A percentile compares a stretch with the other conserved stretches of the same genome.
Conservation (phyloP, 2,797 vertebrate species). For the Dipus sagitta region DNA sequence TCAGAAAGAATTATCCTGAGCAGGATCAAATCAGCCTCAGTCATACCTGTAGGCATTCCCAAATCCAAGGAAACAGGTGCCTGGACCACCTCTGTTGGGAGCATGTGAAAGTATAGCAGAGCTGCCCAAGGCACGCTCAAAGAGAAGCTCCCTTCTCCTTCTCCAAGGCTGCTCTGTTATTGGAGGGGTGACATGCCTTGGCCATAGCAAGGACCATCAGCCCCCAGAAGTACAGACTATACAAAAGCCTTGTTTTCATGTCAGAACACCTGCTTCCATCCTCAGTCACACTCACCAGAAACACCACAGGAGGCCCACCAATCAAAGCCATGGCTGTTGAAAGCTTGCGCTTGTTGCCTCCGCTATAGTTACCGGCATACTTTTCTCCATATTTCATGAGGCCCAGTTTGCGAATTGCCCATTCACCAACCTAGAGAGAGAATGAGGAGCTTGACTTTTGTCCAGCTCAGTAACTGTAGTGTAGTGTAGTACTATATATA, state of each 20-base stretch:
- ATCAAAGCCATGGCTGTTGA: constrained; percentile 98
- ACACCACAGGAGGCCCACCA: constrained; percentile 96
- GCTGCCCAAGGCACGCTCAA: not conserved
- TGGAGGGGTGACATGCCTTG: not conserved
- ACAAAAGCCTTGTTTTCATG: not conserved
- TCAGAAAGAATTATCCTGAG: not conserved
- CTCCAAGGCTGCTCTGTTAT: not conserved
- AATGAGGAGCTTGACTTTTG: not conserved
- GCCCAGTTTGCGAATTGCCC: constrained; percentile 96
- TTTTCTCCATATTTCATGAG: constrained; percentile 95
- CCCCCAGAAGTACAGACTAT: not conserved
- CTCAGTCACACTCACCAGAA: constrained; percentile 91
- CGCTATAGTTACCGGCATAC: constrained; percentile 95
- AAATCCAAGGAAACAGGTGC: not conserved
- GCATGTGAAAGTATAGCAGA: not conserved
- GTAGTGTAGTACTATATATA: too few relatives aligned
- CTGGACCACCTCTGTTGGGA: not conserved
- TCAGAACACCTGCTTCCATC: not conserved
- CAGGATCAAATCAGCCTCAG: constrained; percentile 23
- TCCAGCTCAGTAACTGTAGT: not conserved
- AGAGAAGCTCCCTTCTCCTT: not conserved
- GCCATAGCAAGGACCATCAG: not conserved
- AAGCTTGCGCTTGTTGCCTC: constrained; percentile 97
- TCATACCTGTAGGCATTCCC: not conserved
- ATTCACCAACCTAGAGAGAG: constrained; percentile 94